Conservation (phyloP, 2,888 invertebrate genomes). For the Amiota mariae region DNA sequence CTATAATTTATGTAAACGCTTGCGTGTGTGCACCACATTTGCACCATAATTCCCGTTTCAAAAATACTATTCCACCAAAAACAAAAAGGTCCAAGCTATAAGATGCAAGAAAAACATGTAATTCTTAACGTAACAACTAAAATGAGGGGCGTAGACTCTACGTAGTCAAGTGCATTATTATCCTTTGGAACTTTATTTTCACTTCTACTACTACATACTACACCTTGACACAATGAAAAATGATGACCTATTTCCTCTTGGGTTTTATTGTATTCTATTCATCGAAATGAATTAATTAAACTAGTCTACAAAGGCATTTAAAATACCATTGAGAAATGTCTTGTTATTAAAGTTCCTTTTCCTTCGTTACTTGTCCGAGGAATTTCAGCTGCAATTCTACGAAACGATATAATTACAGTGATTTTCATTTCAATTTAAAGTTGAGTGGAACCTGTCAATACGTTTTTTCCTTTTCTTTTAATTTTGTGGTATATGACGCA, state of each 20-base stretch:
- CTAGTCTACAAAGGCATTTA: conserved; percentile 29
- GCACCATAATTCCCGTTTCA: background rate
- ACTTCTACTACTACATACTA: background rate
- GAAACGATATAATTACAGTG: conserved; percentile 54
- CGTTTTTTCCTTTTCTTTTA: background rate
- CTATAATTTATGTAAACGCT: conserved; percentile 54
- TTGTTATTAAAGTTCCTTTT: background rate
- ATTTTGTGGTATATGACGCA: too few species aligned
- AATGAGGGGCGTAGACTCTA: conserved; percentile 10
- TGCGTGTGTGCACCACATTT: conserved; percentile 43
- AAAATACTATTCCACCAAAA: background rate
- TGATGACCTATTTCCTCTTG: conserved; percentile 44
- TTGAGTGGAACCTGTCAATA: conserved; percentile 53
- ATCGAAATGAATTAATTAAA: conserved; percentile 62
- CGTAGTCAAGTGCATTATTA: conserved; percentile 26
- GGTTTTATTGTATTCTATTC: conserved; percentile 5
- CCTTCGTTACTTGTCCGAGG: conserved; percentile 4
- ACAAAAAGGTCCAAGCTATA: background rate
- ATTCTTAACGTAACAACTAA: conserved; percentile 12
- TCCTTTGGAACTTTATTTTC: background rate
- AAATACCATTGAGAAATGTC: conserved; percentile 8
- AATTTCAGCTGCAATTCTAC: conserved; percentile 43
- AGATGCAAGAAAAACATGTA: conserved; percentile 6
- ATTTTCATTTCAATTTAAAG: conserved; percentile 52
- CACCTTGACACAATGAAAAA: conserved; percentile 13